Evolutionary conservation across 2,888 invertebrate species (phyloP).

Genomic region (Hypercompe scribonia): DNA sequence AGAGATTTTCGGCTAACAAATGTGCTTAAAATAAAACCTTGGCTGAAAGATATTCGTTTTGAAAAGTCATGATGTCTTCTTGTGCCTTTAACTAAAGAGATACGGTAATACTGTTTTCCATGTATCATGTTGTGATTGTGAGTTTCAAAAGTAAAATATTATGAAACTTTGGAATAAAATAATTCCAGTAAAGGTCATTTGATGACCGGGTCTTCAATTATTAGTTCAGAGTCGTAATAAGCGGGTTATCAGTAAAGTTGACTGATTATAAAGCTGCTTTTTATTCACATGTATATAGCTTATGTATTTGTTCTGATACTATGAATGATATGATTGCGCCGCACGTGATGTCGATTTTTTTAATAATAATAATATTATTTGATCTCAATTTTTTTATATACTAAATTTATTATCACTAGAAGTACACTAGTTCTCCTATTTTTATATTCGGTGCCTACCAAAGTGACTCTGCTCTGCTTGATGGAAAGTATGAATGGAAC

Average conservation of each 20-base stretch:
- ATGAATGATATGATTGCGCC: too few species aligned
- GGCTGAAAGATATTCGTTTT: background rate
- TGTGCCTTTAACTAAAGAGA: background rate
- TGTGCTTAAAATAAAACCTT: background rate
- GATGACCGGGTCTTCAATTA: constrained; percentile 15
- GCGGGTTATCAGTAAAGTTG: constrained; percentile 1
- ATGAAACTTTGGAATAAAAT: background rate
- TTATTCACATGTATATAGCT: background rate
- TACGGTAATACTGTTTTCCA: background rate
- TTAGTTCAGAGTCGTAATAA: constrained; percentile 3
- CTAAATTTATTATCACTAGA: background rate
- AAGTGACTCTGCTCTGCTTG: too few species aligned
- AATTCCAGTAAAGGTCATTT: constrained; percentile 9
- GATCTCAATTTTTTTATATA: background rate
- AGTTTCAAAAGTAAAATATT: background rate
- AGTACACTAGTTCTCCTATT: background rate
- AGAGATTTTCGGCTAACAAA: background rate
- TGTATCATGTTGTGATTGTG: background rate
- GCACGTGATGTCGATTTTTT: background rate
- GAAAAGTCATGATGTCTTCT: background rate
- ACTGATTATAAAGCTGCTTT: constrained; percentile 2
- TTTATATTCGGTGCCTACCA: too few species aligned
- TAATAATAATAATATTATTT: too few species aligned
- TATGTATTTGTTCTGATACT: constrained; percentile 3
- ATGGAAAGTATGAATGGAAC: too few species aligned